Percentiles rank a stretch among this genome's conserved stretches.
phyloP scores from a whole-genome alignment of 2,797 vertebrate species.

The Cyprinella venusta region DNA sequence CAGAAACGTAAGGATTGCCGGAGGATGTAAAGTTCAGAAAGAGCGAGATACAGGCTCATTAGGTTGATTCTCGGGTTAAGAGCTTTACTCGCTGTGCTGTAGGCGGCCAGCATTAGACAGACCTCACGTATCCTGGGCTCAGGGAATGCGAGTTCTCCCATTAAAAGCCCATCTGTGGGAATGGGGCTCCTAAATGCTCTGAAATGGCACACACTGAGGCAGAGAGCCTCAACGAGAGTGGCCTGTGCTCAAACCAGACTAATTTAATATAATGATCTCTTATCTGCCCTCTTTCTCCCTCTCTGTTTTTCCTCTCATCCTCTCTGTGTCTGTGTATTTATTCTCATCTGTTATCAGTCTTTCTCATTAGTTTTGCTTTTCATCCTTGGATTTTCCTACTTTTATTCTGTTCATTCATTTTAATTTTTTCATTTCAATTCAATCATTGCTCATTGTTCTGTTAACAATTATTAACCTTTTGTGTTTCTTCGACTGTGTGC shows the following conservation, averaged over 20 bases:
- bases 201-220: slow-evolving; percentile 46
- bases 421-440: slow-evolving; percentile 21
- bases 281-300: slow-evolving; percentile 40
- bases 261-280: slow-evolving; percentile 58
- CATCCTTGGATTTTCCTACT: not conserved
- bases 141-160: slow-evolving; percentile 54
- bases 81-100: slow-evolving; percentile 51
- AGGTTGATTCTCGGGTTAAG: slow-evolving; percentile 54
- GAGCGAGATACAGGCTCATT: slow-evolving; percentile 52
- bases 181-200: slow-evolving; percentile 55
- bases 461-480: slow-evolving; percentile 2
- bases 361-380: slow-evolving; percentile 19
- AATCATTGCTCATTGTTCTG: slow-evolving; percentile 13
- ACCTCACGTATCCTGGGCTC: slow-evolving; percentile 46
- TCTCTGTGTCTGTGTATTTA: slow-evolving; percentile 20
- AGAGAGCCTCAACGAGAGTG: slow-evolving; percentile 44
- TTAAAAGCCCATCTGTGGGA: slow-evolving; percentile 62
- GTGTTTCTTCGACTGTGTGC: slow-evolving; percentile 2
- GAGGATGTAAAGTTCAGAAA: slow-evolving; percentile 32
- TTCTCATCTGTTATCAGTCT: slow-evolving; percentile 4
- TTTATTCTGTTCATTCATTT: slow-evolving; percentile 3
- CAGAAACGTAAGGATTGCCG: not conserved
- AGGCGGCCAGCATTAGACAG: slow-evolving; percentile 54
- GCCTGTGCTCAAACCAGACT: slow-evolving; percentile 53
- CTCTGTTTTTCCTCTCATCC: slow-evolving; percentile 5